phyloP scores from a whole-genome alignment of 1,140 invertebrate species.

The Drosophila elegans region DNA sequence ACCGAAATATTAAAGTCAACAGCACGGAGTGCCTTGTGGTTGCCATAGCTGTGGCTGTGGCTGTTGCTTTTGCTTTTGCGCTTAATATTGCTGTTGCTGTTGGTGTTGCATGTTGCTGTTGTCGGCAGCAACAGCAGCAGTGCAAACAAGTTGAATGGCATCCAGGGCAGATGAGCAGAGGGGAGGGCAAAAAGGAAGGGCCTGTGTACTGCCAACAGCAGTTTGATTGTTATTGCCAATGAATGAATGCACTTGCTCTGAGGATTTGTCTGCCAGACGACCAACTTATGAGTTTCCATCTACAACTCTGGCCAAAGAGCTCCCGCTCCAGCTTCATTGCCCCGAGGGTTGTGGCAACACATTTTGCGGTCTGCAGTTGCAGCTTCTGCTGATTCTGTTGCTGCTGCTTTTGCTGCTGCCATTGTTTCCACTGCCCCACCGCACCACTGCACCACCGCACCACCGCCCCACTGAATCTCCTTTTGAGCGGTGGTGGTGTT shows the following conservation, averaged over 20 bases:
- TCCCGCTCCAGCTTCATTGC: conserved; percentile 40
- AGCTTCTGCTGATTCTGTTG: conserved; percentile 55
- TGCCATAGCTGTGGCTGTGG: conserved; percentile 13
- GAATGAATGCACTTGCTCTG: conserved; percentile 77
- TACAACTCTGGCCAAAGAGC: conserved; percentile 20
- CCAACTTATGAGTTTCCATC: conserved; percentile 50
- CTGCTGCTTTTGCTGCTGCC: conserved; percentile 26
- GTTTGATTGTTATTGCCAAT: conserved; percentile 82
- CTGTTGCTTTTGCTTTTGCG: conserved; percentile 2
- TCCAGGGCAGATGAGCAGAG: conserved; percentile 37
- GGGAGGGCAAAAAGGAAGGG: background rate
- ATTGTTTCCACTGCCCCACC: conserved; percentile 45
- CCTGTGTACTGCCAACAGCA: conserved; percentile 60
- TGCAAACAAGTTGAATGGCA: conserved; percentile 77
- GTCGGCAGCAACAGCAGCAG: conserved; percentile 19
- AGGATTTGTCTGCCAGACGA: conserved; percentile 67
- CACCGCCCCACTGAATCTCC: background rate
- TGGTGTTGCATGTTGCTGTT: conserved; percentile 6
- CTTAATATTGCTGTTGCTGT: conserved; percentile 18
- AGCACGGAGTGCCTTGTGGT: conserved; percentile 51
- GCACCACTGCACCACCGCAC: background rate
- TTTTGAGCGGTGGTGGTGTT: conserved; percentile 9
- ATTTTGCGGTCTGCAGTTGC: conserved; percentile 75
- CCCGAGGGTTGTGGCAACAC: conserved; percentile 72
- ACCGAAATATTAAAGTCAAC: conserved; percentile 75